Evolutionary conservation across 2,888 invertebrate genomes (phyloP).

Genomic region (Cheilosia vernalis): DNA sequence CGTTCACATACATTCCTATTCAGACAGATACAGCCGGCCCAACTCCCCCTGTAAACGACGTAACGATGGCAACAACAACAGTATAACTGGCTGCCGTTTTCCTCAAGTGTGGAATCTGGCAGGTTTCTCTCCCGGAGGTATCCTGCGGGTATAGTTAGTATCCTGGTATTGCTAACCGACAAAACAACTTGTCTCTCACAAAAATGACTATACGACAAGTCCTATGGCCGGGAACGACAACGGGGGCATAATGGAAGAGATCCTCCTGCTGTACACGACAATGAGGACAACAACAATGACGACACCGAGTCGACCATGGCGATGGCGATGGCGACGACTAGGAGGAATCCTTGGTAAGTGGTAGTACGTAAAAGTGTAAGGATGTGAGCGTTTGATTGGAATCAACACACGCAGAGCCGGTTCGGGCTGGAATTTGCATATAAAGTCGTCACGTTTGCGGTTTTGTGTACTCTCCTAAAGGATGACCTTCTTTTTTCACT

Average conservation of each 20-base stretch:
- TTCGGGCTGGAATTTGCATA: constrained; percentile 64
- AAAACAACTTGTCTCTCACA: constrained; percentile 73
- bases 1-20: too few species aligned
- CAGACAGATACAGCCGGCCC: neutral
- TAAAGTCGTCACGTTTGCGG: constrained; percentile 73
- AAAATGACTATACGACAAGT: constrained; percentile 62
- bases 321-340: constrained; percentile 10
- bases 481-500: constrained; percentile 54
- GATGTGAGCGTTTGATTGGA: constrained; percentile 67
- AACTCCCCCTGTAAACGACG: constrained; percentile 5
- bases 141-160: constrained; percentile 70
- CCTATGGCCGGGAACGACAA: constrained; percentile 54
- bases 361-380: constrained; percentile 37
- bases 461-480: constrained; percentile 60
- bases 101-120: constrained; percentile 65
- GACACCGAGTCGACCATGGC: neutral
- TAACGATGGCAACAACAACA: constrained; percentile 50
- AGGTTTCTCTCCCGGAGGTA: constrained; percentile 67
- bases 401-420: constrained; percentile 61
- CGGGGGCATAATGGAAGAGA: constrained; percentile 26
- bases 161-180: constrained; percentile 70
- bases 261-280: constrained; percentile 44
- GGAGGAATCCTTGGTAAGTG: constrained; percentile 30
- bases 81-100: constrained; percentile 53
- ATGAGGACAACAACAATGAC: constrained; percentile 46